phyloP scores from a whole-genome alignment of 2,888 invertebrate species.

The Dinocampus coccinellae region DNA sequence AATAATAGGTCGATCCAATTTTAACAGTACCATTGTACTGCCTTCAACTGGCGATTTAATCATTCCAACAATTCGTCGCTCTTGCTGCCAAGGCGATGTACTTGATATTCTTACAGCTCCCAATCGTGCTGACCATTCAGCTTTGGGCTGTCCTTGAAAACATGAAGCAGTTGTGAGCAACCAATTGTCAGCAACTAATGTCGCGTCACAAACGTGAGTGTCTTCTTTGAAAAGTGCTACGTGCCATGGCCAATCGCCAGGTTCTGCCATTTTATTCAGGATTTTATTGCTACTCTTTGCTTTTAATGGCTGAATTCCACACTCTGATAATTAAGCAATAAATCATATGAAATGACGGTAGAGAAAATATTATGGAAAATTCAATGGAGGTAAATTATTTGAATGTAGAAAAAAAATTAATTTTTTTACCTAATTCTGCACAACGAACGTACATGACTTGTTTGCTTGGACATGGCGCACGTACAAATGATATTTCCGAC shows the following conservation, averaged over 20 bases:
- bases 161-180: slow-evolving; percentile 89
- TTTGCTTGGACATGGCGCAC: slow-evolving; percentile 80
- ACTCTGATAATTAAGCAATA: slow-evolving; percentile 71
- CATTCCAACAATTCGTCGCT: slow-evolving; percentile 86
- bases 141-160: slow-evolving; percentile 87
- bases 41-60: slow-evolving; percentile 91
- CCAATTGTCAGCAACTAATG: slow-evolving; percentile 86
- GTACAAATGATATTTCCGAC: slow-evolving; percentile 84
- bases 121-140: slow-evolving; percentile 87
- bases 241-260: slow-evolving; percentile 96
- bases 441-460: slow-evolving; percentile 86
- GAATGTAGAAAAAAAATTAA: slow-evolving; percentile 8
- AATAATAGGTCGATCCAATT: slow-evolving; percentile 81
- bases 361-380: slow-evolving; percentile 4
- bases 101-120: slow-evolving; percentile 83
- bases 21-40: slow-evolving; percentile 85
- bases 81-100: slow-evolving; percentile 90
- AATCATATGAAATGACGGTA: not conserved
- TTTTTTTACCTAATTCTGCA: slow-evolving; percentile 77
- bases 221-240: slow-evolving; percentile 86
- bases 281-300: slow-evolving; percentile 71
- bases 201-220: slow-evolving; percentile 90
- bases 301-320: slow-evolving; percentile 76
- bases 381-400: not conserved
- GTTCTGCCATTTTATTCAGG: slow-evolving; percentile 80